These are phyloP conservation scores for Lucinisca nassula DNA, from an alignment of 2,888 invertebrate genomes.

Conservation along the genomic window DNA sequence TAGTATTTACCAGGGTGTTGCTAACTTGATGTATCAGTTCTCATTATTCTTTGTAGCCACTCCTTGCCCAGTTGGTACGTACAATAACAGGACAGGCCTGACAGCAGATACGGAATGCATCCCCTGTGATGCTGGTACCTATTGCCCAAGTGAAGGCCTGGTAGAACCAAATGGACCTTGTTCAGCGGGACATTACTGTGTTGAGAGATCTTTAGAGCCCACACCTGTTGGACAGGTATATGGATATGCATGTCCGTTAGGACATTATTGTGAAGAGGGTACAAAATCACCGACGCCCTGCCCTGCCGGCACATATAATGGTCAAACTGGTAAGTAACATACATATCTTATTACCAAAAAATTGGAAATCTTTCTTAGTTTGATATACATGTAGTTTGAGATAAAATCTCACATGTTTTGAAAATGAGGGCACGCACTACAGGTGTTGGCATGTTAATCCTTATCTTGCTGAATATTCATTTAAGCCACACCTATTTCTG, in stretches of 20 bases:
- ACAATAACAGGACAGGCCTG: constrained; percentile 84
- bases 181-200: constrained; percentile 84
- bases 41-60: constrained; percentile 77
- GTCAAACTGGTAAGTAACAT: constrained; percentile 79
- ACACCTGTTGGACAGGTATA: constrained; percentile 78
- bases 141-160: constrained; percentile 82
- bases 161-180: constrained; percentile 77
- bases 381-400: no score
- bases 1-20: no score
- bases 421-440: no score
- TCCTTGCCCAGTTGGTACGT: constrained; percentile 83
- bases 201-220: constrained; percentile 75
- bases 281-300: constrained; percentile 82
- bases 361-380: no score
- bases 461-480: no score
- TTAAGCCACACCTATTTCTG: no score
- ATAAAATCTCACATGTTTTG: no score
- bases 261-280: constrained; percentile 85
- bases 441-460: no score
- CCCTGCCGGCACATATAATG: constrained; percentile 84
- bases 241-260: constrained; percentile 84
- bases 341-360: no score
- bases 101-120: constrained; percentile 79
- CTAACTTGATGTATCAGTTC: no score
- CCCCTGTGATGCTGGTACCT: constrained; percentile 83